A percentile compares a stretch with the other conserved stretches of the same genome.
phyloP scores from a whole-genome alignment of 2,888 invertebrate species.

The Dolichomitus sp. region DNA sequence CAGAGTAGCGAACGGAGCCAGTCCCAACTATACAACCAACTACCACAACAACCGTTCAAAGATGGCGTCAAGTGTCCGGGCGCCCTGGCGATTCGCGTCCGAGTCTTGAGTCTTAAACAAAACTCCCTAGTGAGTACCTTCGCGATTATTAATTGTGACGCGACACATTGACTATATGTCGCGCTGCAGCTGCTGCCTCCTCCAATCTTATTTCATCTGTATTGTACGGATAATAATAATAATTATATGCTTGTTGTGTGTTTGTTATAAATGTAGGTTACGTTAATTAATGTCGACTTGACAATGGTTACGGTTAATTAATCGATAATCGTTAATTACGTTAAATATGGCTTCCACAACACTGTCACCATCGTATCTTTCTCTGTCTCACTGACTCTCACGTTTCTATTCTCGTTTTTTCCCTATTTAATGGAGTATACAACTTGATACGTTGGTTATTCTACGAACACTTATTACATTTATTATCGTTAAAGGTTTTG shows the following conservation, averaged over 20 bases:
- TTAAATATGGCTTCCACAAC: slow-evolving; percentile 81
- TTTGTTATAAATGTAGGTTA: slow-evolving; percentile 70
- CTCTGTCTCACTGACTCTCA: slow-evolving; percentile 35
- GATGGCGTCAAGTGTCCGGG: slow-evolving; percentile 67
- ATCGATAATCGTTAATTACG: slow-evolving; percentile 82
- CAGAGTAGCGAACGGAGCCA: too few relatives aligned
- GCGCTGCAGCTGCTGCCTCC: slow-evolving; percentile 57
- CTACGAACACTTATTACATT: slow-evolving; percentile 86
- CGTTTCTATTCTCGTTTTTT: slow-evolving; percentile 44
- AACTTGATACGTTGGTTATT: slow-evolving; percentile 83
- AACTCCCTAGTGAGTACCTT: slow-evolving; percentile 84
- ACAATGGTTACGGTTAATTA: slow-evolving; percentile 81
- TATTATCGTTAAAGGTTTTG: slow-evolving; percentile 79
- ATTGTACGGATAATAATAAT: slow-evolving; percentile 78
- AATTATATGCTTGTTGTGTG: slow-evolving; percentile 73
- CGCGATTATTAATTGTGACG: slow-evolving; percentile 81
- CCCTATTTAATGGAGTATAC: slow-evolving; percentile 81
- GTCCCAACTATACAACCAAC: too few relatives aligned
- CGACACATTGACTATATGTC: slow-evolving; percentile 69
- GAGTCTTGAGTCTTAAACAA: slow-evolving; percentile 80
- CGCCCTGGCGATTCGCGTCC: slow-evolving; percentile 83
- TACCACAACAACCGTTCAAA: not conserved
- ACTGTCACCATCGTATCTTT: slow-evolving; percentile 42
- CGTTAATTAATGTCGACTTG: slow-evolving; percentile 70
- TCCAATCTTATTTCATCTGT: slow-evolving; percentile 67